Conservation (phyloP, 2,113 vertebrate genomes). For the Leucopsar rothschildi region DNA sequence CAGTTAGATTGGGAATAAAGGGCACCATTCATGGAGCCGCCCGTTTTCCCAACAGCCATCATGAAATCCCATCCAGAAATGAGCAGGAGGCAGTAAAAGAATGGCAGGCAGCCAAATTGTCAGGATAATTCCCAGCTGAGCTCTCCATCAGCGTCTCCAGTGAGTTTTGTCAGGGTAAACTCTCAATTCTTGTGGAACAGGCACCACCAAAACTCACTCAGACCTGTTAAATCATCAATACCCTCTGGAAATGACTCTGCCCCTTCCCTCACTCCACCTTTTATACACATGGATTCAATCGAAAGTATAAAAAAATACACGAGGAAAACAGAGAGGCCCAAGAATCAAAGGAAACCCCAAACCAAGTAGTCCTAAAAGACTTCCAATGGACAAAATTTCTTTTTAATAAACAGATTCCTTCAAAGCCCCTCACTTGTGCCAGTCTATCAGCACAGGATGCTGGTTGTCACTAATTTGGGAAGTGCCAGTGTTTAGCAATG, state of each 20-base stretch:
- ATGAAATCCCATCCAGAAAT: neutral
- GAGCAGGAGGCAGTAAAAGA: neutral
- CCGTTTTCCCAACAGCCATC: neutral
- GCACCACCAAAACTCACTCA: neutral
- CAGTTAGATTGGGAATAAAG: neutral
- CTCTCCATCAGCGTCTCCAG: neutral
- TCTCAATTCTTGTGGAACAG: neutral
- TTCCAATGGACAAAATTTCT: neutral
- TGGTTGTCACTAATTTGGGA: neutral
- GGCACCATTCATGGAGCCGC: neutral
- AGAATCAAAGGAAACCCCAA: neutral
- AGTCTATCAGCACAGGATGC: neutral
- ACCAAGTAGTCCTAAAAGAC: neutral
- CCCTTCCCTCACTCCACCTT: neutral
- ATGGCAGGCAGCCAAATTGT: neutral
- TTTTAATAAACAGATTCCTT: neutral
- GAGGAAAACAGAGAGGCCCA: neutral
- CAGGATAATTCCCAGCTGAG: neutral
- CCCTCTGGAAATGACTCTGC: neutral
- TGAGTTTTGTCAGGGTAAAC: neutral
- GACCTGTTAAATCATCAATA: neutral
- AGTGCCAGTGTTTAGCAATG: neutral
- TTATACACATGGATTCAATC: fast-evolving
- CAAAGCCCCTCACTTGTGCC: neutral
- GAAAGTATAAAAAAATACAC: neutral